A percentile compares a stretch with the other conserved stretches of the same genome.
These are phyloP conservation scores for rabbit (Oryctolagus cuniculus) DNA, from an alignment of 2,113 vertebrate genomes.

Conservation along the genomic window DNA sequence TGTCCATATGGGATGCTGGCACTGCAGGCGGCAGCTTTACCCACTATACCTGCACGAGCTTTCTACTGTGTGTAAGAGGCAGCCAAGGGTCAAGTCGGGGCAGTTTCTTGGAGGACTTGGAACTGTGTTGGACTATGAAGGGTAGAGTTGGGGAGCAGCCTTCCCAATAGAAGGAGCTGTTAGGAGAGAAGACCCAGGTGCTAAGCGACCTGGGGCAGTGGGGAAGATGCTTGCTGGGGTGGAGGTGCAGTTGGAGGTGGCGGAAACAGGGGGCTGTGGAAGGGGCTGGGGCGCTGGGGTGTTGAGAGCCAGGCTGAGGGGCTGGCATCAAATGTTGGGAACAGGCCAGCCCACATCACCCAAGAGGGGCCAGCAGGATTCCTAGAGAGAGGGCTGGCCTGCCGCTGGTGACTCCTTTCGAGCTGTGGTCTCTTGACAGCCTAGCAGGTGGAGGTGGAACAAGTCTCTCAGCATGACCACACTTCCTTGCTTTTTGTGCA, in stretches of 20 bases:
- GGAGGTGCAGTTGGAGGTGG: background rate
- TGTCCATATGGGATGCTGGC: no score
- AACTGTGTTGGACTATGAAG: background rate
- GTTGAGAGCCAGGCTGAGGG: background rate
- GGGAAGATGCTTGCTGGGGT: background rate
- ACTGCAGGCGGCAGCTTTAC: no score
- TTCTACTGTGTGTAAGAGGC: background rate
- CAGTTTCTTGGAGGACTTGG: background rate
- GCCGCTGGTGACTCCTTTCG: background rate
- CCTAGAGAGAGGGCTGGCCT: background rate
- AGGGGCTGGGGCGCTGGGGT: background rate
- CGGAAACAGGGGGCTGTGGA: background rate
- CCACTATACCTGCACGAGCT: background rate
- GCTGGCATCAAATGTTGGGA: background rate
- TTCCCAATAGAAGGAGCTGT: background rate
- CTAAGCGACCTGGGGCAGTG: background rate
- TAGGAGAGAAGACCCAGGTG: background rate
- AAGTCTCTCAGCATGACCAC: background rate
- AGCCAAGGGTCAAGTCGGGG: background rate
- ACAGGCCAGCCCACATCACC: background rate
- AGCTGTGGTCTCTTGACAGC: constrained; percentile 15
- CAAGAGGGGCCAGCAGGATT: background rate
- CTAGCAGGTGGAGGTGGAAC: background rate
- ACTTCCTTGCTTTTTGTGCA: background rate
- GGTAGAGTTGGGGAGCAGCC: background rate